Evolutionary conservation across 2,113 vertebrate species (phyloP).

Genomic region (Rhynchomys soricoides): DNA sequence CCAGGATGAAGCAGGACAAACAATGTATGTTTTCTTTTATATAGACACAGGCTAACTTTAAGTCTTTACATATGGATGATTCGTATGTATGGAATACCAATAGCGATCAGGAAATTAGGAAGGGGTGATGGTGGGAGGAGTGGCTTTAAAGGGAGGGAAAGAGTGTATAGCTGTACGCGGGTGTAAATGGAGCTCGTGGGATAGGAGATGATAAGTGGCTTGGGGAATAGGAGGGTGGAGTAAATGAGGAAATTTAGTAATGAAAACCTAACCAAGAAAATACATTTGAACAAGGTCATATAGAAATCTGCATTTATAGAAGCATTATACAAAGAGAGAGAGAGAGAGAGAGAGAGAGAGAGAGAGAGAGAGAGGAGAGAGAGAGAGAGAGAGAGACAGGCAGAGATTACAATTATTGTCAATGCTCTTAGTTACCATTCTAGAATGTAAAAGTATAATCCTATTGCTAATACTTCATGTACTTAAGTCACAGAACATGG

Average conservation of each 20-base stretch:
- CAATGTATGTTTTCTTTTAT: neutral
- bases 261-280: neutral
- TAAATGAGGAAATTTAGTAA: neutral
- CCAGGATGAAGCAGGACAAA: neutral
- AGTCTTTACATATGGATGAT: neutral
- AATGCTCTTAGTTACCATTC: no score
- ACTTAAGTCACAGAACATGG: no score
- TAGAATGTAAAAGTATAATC: no score
- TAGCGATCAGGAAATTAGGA: neutral
- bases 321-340: no score
- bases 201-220: neutral
- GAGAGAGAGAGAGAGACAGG: no score
- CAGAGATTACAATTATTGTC: no score
- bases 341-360: no score
- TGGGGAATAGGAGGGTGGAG: neutral
- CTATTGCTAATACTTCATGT: no score
- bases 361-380: no score
- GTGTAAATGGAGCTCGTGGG: neutral
- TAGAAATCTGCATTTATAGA: neutral
- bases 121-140: neutral
- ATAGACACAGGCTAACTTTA: neutral
- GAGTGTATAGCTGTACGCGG: neutral
- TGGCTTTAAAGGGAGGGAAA: neutral
- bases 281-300: neutral
- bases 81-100: neutral